Evolutionary conservation across 1,140 invertebrate species (phyloP), one percentile per base, ranked within the genome.

Genomic region (Dinoponera quadriceps): DNA sequence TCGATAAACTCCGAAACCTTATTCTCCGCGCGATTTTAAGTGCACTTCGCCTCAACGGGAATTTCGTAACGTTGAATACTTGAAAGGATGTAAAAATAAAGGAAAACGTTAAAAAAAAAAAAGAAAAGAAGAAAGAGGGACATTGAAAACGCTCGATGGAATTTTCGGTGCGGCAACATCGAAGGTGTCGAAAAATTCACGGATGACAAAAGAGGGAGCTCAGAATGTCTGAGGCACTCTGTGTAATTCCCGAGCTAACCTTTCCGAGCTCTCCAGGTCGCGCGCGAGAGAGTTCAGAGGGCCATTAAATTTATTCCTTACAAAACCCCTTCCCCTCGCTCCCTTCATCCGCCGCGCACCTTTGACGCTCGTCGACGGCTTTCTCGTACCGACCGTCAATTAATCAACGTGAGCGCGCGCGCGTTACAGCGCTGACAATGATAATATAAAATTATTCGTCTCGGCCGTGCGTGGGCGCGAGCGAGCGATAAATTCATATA

Each of bases 401-500:
- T 81, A 81, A 72, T 81, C 66, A 72, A 82, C 71, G 29, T 54
- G 68, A 74, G 22, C 51, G 20, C 22, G 44, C 27, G 38, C 38
- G 38, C 38, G 38, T 44, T 44, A 11, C 38, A 44, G 11, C 38
- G 27, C 44, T 49, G 68, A 51, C 55, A 82, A 62, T 16, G 44
- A 3, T 82, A 44, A 80, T 38, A 66, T 77, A 77, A 77, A 77
- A 77, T 71, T 78, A 78, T 57, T 78, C 62, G 0, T 9, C 33
- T 13, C 11, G 0, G 14, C 27, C 22, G 1, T 29, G 25, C 48
- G 25, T 38, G 22, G 3, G 7, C 13, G 18, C 11, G 44, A 54
- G 65, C 49, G 18, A 7, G 66, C 68, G n/a, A 80, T 71, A 80
- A 80, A 80, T 80, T 69, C 65, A 80, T 69, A 80, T 33, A 68